A percentile compares a stretch with the other conserved stretches of the same genome.
These are phyloP conservation scores for Drosophila ananassae DNA, from an alignment of 1,140 invertebrate species.

Conservation along the genomic window DNA sequence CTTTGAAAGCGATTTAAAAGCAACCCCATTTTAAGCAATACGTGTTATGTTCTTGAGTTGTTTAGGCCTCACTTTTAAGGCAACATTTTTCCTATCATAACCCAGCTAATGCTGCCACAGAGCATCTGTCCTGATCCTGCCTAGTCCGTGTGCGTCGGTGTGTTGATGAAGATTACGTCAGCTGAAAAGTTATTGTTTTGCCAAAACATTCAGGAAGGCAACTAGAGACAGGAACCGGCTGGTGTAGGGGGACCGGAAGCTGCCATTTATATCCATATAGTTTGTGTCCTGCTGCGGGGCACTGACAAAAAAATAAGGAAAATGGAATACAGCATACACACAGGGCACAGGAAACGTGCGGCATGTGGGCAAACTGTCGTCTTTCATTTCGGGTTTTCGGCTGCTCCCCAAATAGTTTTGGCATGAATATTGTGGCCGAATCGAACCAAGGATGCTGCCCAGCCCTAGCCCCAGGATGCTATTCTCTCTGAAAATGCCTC, in stretches of 20 bases:
- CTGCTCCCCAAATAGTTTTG: slow-evolving; percentile 55
- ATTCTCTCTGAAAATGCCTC: slow-evolving; percentile 39
- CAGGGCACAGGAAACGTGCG: slow-evolving; percentile 65
- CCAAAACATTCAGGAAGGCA: slow-evolving; percentile 48
- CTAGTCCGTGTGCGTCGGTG: slow-evolving; percentile 33
- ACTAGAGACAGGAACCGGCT: slow-evolving; percentile 41
- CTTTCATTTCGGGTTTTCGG: slow-evolving; percentile 44
- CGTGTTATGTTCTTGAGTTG: neutral
- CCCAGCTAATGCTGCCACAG: slow-evolving; percentile 9
- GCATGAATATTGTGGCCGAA: slow-evolving; percentile 69
- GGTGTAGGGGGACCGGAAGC: slow-evolving; percentile 19
- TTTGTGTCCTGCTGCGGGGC: slow-evolving; percentile 47
- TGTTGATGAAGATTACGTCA: slow-evolving; percentile 80
- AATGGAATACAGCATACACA: slow-evolving; percentile 27
- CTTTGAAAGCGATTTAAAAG: too few relatives aligned
- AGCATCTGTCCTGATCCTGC: neutral
- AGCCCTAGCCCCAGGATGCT: slow-evolving; percentile 14
- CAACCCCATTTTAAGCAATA: slow-evolving; percentile 3
- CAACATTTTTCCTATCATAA: slow-evolving; percentile 12
- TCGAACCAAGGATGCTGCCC: slow-evolving; percentile 49
- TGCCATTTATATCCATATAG: slow-evolving; percentile 76
- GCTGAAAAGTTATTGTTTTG: slow-evolving; percentile 82
- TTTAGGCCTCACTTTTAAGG: slow-evolving; percentile 14
- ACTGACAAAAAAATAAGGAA: slow-evolving; percentile 26
- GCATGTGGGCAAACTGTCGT: slow-evolving; percentile 64